These are phyloP conservation scores for Cephus spinipes DNA, from an alignment of 2,888 invertebrate species.

Conservation along the genomic window DNA sequence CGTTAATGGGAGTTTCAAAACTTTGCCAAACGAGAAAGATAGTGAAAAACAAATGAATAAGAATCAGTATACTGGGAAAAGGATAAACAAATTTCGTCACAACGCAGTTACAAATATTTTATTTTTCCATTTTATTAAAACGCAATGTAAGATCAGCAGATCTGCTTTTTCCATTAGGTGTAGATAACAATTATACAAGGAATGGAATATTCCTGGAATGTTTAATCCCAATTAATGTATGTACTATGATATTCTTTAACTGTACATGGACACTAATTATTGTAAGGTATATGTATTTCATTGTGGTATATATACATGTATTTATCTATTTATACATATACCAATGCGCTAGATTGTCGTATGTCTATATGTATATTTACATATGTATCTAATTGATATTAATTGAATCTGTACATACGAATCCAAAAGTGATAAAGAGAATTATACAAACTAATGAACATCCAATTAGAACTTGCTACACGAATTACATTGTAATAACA, in stretches of 20 bases:
- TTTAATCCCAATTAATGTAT: conserved; percentile 11
- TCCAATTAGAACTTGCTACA: not conserved
- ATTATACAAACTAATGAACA: not conserved
- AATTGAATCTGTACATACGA: conserved; percentile 19
- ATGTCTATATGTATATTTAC: conserved; percentile 9
- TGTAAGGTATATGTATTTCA: conserved; percentile 14
- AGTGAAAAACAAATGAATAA: not conserved
- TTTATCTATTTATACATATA: not conserved
- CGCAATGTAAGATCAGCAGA: not conserved
- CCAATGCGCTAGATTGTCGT: not conserved
- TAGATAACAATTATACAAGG: not conserved
- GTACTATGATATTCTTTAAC: conserved; percentile 11
- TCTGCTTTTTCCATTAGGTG: not conserved
- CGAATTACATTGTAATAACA: not conserved
- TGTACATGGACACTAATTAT: conserved; percentile 7
- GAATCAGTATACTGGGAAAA: not conserved
- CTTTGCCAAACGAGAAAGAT: not conserved
- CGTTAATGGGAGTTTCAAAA: not conserved
- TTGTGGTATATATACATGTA: conserved; percentile 11
- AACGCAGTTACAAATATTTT: not conserved
- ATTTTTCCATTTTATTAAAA: not conserved
- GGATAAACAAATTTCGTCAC: not conserved
- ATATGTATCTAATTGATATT: conserved; percentile 15
- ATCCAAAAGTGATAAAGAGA: conserved; percentile 1
- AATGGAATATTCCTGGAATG: not conserved